Evolutionary conservation across 2,888 invertebrate species (phyloP), one percentile per base, ranked within the genome.

Genomic region (Acanthopleura granulata): DNA sequence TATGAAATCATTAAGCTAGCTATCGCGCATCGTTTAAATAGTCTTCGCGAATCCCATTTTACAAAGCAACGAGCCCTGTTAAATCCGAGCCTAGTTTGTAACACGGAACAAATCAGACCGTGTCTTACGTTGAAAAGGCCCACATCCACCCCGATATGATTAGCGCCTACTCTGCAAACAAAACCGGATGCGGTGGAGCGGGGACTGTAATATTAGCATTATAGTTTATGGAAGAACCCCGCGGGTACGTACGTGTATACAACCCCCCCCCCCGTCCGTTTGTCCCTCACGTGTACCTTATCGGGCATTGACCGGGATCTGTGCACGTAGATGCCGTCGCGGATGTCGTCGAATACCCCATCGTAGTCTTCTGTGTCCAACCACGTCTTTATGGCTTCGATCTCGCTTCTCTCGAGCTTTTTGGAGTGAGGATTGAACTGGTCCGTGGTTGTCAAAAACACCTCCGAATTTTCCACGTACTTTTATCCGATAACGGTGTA

Each of bases 181-280:
- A n/a, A n/a, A n/a, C n/a, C n/a, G n/a, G n/a, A n/a, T n/a, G n/a
- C n/a, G n/a, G n/a, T n/a, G n/a, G n/a, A n/a, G n/a, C n/a, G n/a
- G n/a, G n/a, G n/a, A n/a, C n/a, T n/a, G n/a, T n/a, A n/a, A n/a
- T n/a, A n/a, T n/a, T n/a, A n/a, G n/a, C n/a, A n/a, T 51, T 51
- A 51, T 15, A 51, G 14, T 51, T 51, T 51, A 15, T 18, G 51
- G 51, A 51, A 51, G 18, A 51, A 51, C 18, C 14, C 18, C 18
- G 14, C 51, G 51, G 51, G 51, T 51, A 51, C 51, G 51, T 51
- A 51, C 51, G 51, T 51, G 51, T 51, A 51, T 18, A 51, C 51
- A 18, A 15, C 14, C 51, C 18, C 51, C 14, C 51, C 51, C 14
- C 14, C 14, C 14, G 51, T 18, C n/a, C n/a, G n/a, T 18, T 51